Conservation (phyloP, 2,113 vertebrate species). For the Hydrochoerus hydrochaeris region DNA sequence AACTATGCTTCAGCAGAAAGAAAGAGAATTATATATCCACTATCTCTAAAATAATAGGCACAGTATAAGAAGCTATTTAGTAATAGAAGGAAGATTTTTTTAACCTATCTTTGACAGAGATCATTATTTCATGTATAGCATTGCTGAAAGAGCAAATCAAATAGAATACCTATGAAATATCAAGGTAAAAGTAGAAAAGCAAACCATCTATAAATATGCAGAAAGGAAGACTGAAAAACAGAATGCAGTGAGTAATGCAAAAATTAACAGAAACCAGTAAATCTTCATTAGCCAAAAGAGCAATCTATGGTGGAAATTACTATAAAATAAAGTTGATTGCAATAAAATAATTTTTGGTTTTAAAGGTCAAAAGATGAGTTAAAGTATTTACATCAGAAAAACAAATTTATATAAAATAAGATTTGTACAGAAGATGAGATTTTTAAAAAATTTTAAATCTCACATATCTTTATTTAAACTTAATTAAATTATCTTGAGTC, state of each 20-base stretch:
- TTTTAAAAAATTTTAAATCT: neutral
- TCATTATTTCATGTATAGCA: neutral
- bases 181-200: conserved; percentile 39
- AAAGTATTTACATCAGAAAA: neutral
- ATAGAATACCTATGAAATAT: neutral
- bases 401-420: neutral
- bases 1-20: conserved; percentile 34
- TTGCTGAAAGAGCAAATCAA: conserved; percentile 28
- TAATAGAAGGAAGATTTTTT: conserved; percentile 20
- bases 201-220: neutral
- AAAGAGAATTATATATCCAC: neutral
- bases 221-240: neutral
- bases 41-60: neutral
- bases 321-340: neutral
- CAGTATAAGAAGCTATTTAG: neutral
- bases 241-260: neutral
- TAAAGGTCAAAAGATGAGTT: neutral
- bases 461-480: conserved; percentile 3
- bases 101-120: neutral
- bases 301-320: neutral
- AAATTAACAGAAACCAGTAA: neutral
- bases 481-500: neutral
- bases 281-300: neutral
- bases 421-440: neutral
- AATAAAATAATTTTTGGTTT: neutral